Evolutionary conservation across 2,113 vertebrate genomes (phyloP).

Genomic region (Fregata magnificens): DNA sequence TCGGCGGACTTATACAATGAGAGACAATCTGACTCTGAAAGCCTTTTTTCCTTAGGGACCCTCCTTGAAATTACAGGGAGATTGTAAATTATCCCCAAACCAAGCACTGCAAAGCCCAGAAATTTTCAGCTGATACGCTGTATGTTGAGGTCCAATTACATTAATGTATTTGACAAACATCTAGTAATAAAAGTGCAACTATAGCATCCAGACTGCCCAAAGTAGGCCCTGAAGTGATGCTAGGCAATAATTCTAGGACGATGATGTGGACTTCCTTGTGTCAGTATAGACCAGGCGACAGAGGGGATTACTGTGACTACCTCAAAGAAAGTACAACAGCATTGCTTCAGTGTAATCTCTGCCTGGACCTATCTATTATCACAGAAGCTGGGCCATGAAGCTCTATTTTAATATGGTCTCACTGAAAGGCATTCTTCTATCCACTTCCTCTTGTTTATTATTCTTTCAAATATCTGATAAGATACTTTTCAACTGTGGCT

Average conservation of each 20-base stretch:
- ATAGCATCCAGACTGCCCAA: background rate
- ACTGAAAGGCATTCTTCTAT: constrained; percentile 47
- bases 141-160: background rate
- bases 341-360: background rate
- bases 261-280: background rate
- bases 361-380: background rate
- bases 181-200: background rate
- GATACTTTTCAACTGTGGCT: constrained; percentile 43
- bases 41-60: background rate
- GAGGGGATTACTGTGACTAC: background rate
- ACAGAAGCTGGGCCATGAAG: background rate
- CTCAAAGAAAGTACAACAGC: background rate
- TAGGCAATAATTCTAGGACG: background rate
- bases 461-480: constrained; percentile 63
- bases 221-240: background rate
- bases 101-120: background rate
- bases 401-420: background rate
- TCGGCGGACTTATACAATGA: background rate
- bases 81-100: background rate
- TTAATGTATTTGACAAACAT: background rate
- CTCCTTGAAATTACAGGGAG: background rate
- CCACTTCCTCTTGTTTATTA: constrained; percentile 62
- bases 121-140: background rate
- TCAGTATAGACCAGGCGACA: background rate
- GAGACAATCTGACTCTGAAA: background rate